Evolutionary conservation across 2,888 invertebrate genomes (phyloP), one percentile per base, ranked within the genome.

Genomic region (Drosophila macrospina): DNA sequence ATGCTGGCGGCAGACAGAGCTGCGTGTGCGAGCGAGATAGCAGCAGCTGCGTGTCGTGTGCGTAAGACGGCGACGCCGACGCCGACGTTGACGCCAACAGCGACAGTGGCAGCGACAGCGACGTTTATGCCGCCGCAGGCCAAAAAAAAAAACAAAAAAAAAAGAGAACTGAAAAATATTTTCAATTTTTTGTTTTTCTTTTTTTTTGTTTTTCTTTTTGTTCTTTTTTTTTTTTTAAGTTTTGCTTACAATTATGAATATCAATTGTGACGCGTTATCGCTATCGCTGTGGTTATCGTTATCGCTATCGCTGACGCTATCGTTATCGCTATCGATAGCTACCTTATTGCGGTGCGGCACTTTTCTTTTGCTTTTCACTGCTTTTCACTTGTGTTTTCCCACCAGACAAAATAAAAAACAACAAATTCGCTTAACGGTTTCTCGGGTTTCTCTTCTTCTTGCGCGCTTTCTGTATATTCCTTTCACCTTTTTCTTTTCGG

Each of bases 1-100:
- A 50, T 57, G 66, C 66, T 70, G 55, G 24, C 7, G 13, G 26
- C 42, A 34, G 42, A 28, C 47, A 28, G 34, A 15, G 26, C 30
- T 48, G 59, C 5, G 54, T 32, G 77, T 54, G 73, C 36, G 62
- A 83, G 70, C 69, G 83, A 59, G 86, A 69, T 11, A 66, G 78
- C 75, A 61, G 45, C 44, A 57, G 73, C 65, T 65, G 72, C 69
- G 71, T 72, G 37, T 51, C 15, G 51, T 74, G 76, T 74, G 76
- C 74, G 76, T 77, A 77, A 74, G 74, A 73, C 69, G 62, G 39
- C 62, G 55, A 61, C 60, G 36, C 13, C 16, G 34, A 5, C 66
- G 47, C 10, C 47, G 52, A 32, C 59, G 34, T 7, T 47, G 47
- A 13, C 34, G 54, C 5, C 20, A 2, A 3, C 3, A 20, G 39